Evolutionary conservation across 2,888 invertebrate species (phyloP).

Genomic region (Girardia tigrina): DNA sequence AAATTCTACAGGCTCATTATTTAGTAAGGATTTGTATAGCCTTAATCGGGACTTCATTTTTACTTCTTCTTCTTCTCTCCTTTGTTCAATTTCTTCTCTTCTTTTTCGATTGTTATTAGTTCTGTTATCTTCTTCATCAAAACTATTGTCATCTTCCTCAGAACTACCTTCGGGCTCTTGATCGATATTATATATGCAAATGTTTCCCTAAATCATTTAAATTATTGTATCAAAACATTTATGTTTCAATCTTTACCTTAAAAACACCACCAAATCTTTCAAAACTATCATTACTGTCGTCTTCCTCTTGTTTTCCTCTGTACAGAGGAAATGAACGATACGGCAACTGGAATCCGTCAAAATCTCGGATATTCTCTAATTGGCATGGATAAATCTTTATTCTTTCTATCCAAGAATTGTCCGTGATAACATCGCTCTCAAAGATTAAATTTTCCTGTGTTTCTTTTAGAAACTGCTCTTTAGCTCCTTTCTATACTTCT

Average conservation of each 20-base stretch:
- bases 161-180: background rate
- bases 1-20: slow-evolving; percentile 49
- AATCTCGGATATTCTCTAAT: slow-evolving; percentile 29
- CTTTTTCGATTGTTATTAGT: background rate
- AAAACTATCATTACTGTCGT: slow-evolving; percentile 67
- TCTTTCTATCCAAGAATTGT: slow-evolving; percentile 33
- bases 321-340: slow-evolving; percentile 71
- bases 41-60: no score
- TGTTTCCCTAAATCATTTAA: slow-evolving; percentile 28
- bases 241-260: slow-evolving; percentile 56
- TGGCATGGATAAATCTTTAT: slow-evolving; percentile 26
- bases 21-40: slow-evolving; percentile 40
- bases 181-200: background rate
- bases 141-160: background rate
- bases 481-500: background rate
- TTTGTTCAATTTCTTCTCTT: background rate
- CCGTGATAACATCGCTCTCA: slow-evolving; percentile 29
- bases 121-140: background rate
- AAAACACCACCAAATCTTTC: slow-evolving; percentile 63
- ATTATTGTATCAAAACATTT: background rate
- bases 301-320: slow-evolving; percentile 72
- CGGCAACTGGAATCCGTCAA: slow-evolving; percentile 54
- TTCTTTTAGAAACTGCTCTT: slow-evolving; percentile 21
- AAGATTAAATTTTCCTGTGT: slow-evolving; percentile 31
- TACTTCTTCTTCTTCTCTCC: background rate